A percentile compares a stretch with the other conserved stretches of the same genome.
Evolutionary conservation across 1,140 invertebrate genomes (phyloP).

Genomic region (Lepidurus apus): DNA sequence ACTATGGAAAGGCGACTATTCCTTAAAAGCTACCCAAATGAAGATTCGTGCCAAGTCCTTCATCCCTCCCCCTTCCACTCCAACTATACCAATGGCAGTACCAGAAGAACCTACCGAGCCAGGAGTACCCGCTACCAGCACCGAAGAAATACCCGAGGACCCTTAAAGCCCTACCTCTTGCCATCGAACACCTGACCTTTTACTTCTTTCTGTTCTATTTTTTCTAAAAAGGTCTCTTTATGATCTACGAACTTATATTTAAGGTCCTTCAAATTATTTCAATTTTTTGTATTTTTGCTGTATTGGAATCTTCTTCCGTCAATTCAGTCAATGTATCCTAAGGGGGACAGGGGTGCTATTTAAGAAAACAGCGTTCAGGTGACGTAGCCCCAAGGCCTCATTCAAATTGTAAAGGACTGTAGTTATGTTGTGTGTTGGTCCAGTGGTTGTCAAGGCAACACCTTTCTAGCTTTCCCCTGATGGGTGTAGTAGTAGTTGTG

Average conservation of each 20-base stretch:
- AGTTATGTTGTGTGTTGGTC: conserved; percentile 15
- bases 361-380: neutral
- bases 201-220: neutral
- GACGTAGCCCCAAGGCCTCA: conserved; percentile 1
- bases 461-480: neutral
- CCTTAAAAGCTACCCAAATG: conserved; percentile 46
- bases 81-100: neutral
- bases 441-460: conserved; percentile 14
- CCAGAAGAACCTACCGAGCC: conserved; percentile 23
- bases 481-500: neutral
- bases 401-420: neutral
- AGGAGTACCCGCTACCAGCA: neutral
- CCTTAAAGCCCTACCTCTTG: conserved; percentile 22
- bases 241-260: neutral
- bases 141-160: conserved; percentile 32
- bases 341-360: neutral
- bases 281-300: neutral
- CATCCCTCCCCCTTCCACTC: conserved; percentile 16
- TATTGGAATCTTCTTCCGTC: neutral
- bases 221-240: neutral
- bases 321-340: neutral
- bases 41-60: conserved; percentile 46
- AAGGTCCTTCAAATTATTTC: neutral
- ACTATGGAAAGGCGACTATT: conserved; percentile 53
- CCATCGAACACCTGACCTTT: neutral